Evolutionary conservation across 2,888 invertebrate genomes (phyloP).

Genomic region (Aphrophora alni): DNA sequence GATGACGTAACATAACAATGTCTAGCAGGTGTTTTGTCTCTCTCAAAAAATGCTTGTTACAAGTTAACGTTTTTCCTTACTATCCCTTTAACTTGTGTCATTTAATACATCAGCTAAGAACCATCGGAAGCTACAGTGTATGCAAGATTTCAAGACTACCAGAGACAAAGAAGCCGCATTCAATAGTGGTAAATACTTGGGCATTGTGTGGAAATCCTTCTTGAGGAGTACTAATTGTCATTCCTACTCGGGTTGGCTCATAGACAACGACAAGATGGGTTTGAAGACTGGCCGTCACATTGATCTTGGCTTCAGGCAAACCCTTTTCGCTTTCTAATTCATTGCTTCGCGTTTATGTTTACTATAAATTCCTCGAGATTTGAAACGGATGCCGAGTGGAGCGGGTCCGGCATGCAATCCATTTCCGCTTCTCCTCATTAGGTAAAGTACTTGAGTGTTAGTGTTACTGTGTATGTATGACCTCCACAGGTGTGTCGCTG

Average conservation of each 20-base stretch:
- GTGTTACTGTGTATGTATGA: background rate
- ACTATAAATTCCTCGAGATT: background rate
- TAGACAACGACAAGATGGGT: background rate
- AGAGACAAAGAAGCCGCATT: constrained; percentile 29
- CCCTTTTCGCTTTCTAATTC: background rate
- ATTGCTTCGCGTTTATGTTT: background rate
- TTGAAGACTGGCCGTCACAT: background rate
- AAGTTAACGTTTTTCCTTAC: no score
- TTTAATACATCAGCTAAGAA: background rate
- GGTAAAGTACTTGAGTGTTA: background rate
- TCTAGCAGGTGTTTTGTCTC: no score
- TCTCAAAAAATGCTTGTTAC: no score
- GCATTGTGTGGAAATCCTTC: constrained; percentile 37
- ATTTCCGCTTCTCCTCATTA: background rate
- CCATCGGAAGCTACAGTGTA: background rate
- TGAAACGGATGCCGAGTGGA: background rate
- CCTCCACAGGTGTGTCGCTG: background rate
- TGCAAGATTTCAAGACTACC: background rate
- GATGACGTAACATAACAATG: no score
- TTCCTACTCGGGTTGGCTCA: background rate
- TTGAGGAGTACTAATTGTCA: background rate
- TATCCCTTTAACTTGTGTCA: background rate
- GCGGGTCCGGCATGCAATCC: background rate
- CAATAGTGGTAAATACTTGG: constrained; percentile 2
- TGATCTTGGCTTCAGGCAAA: background rate